Conservation (phyloP, 2,797 vertebrate genomes). For the Ataeniobius toweri region DNA sequence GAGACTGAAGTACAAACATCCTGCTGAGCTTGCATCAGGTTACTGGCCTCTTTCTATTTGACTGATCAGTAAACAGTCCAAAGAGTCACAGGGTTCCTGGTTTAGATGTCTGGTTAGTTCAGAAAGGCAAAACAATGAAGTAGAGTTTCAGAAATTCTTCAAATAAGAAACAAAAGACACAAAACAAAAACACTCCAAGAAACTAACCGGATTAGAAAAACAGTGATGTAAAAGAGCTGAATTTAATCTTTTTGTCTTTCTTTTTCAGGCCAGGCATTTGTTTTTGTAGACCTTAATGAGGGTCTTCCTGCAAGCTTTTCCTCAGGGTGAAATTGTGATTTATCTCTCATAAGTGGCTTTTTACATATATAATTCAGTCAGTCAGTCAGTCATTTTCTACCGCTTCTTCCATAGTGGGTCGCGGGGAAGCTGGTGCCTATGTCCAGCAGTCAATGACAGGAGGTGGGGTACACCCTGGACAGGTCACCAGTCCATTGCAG, state of each 20-base stretch:
- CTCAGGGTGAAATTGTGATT: neutral
- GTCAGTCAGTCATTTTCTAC: too few relatives aligned
- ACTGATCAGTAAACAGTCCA: neutral
- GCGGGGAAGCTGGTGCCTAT: too few relatives aligned
- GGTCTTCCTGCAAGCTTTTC: neutral
- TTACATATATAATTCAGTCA: neutral
- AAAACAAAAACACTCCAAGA: neutral
- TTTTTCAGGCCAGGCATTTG: neutral
- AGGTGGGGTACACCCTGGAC: too few relatives aligned
- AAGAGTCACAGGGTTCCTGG: neutral
- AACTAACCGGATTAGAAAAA: neutral
- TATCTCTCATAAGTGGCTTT: neutral
- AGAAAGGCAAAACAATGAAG: neutral
- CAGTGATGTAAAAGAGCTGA: neutral
- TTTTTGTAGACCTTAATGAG: neutral
- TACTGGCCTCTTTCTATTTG: neutral
- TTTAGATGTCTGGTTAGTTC: neutral
- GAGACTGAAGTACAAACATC: constrained; percentile 2
- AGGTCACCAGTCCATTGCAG: too few relatives aligned
- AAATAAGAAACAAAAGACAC: neutral
- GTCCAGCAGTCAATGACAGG: too few relatives aligned
- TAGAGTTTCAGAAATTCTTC: neutral
- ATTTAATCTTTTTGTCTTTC: neutral
- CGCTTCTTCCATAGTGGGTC: too few relatives aligned
- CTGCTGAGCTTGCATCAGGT: neutral